Evolutionary conservation across 2,888 invertebrate genomes (phyloP).

Genomic region (Zeuzera pyrina): DNA sequence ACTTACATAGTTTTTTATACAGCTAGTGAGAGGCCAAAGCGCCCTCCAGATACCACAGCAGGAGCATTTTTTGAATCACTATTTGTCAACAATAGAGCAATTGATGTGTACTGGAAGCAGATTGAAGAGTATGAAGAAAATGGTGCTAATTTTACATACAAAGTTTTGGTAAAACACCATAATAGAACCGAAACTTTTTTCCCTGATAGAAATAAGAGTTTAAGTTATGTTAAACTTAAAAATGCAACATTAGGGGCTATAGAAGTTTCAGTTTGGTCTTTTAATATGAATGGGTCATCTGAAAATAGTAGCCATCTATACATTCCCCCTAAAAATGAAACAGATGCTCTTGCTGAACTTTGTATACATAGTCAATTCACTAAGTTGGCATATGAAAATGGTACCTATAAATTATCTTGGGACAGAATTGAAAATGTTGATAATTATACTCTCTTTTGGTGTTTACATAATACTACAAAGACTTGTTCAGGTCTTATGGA

Average conservation of each 20-base stretch:
- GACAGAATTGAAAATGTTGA: slow-evolving; percentile 68
- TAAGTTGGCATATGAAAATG: slow-evolving; percentile 81
- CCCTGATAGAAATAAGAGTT: slow-evolving; percentile 67
- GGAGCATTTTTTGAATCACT: slow-evolving; percentile 81
- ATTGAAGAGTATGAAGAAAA: slow-evolving; percentile 79
- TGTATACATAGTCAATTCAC: slow-evolving; percentile 77
- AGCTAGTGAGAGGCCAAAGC: slow-evolving; percentile 70
- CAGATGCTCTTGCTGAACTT: slow-evolving; percentile 52
- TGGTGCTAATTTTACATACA: slow-evolving; percentile 82
- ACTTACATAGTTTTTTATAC: slow-evolving; percentile 76
- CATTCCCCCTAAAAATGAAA: slow-evolving; percentile 72
- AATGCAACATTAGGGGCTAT: slow-evolving; percentile 55
- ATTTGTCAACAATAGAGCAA: slow-evolving; percentile 66
- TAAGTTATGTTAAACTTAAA: slow-evolving; percentile 74
- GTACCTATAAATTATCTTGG: slow-evolving; percentile 84
- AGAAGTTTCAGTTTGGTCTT: slow-evolving; percentile 73
- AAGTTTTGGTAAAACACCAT: slow-evolving; percentile 51
- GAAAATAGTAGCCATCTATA: slow-evolving; percentile 68
- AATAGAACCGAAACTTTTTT: slow-evolving; percentile 38
- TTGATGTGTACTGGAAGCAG: slow-evolving; percentile 86
- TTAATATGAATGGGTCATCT: slow-evolving; percentile 75
- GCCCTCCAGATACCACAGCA: slow-evolving; percentile 78
- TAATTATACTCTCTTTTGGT: slow-evolving; percentile 90
- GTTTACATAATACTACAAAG: slow-evolving; percentile 59
- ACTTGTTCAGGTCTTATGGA: slow-evolving; percentile 71